Percentiles rank a stretch among this genome's conserved stretches.
Evolutionary conservation across 2,113 vertebrate species (phyloP).

Genomic region (Tragelaphus imberbis): DNA sequence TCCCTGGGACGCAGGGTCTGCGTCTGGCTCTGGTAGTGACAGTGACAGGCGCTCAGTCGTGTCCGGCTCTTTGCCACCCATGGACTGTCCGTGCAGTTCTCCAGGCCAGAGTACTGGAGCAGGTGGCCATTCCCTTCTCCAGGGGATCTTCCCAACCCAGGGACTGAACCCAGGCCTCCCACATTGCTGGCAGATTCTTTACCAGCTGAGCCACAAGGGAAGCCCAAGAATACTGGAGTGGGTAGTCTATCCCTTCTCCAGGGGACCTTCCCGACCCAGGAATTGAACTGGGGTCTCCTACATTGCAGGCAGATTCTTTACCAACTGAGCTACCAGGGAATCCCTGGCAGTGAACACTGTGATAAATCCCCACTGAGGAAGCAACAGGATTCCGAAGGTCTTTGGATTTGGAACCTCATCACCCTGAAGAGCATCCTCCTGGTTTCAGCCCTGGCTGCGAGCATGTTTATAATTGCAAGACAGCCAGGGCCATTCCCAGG

Average conservation of each 20-base stretch:
- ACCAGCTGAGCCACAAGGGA: neutral
- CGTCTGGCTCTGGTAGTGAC: neutral
- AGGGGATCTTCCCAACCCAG: neutral
- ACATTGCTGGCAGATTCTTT: neutral
- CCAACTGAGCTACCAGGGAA: neutral
- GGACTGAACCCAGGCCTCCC: neutral
- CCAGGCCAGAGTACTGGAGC: neutral
- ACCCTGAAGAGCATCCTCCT: neutral
- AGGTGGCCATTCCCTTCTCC: neutral
- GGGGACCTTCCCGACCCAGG: neutral
- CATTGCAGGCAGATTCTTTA: neutral
- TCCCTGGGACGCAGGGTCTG: rapidly evolving
- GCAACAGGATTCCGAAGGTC: neutral
- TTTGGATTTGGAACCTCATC: neutral
- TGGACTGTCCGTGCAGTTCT: neutral
- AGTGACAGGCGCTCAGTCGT: neutral
- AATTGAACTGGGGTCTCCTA: rapidly evolving
- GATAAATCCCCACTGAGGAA: neutral
- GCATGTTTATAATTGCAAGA: neutral
- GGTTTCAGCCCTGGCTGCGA: neutral
- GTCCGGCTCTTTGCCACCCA: neutral
- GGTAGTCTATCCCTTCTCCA: neutral
- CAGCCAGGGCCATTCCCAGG: too few species aligned
- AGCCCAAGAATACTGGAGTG: neutral
- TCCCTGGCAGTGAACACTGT: neutral